Evolutionary conservation across 2,888 invertebrate species (phyloP), one percentile per base, ranked within the genome.

Genomic region (Oligia fasciuncula): DNA sequence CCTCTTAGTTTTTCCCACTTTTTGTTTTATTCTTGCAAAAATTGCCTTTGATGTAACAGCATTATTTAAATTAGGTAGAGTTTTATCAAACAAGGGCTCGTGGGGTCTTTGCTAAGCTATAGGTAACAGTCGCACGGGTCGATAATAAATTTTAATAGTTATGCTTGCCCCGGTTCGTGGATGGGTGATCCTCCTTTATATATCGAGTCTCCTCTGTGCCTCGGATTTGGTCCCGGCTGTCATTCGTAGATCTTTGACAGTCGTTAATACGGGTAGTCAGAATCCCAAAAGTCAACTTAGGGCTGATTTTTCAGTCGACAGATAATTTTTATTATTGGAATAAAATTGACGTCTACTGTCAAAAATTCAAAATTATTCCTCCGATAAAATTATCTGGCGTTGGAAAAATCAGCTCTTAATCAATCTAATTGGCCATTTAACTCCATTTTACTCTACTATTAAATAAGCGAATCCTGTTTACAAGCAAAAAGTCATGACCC

Each of bases 401-500:
- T 35, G 2, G 35, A 35, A 35, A 35, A 35, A 35, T 35, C 35
- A 3, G 35, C 35, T 4, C 35, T 35, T 3, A 1, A 51, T 51
- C 19, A 35, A 19, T 19, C 35, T 1, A 19, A 43, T 23, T 66
- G 13, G 13, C 14, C 14, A 43, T 40, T 23, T 40, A 29, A 14
- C 17, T 62, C 2, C 1, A 29, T 71, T 43, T 54, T 14, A 57
- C 46, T 46, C 8, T 23, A 40, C 17, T 49, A 29, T 29, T 62
- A 62, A 62, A 62, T 23, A 29, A 29, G 29, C 60, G 4, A 43
- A 51, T 62, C 60, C 17, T 68, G 40, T 68, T 51, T 49, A 60
- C 19, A 67, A 17, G 29, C 1, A 76, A 66, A 67, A 76, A 29
- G 23, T 29, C 13, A 29, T 77, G 76, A 29, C 77, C 76, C 3